phyloP scores from a whole-genome alignment of 2,888 invertebrate genomes.

The Philonicus albiceps region DNA sequence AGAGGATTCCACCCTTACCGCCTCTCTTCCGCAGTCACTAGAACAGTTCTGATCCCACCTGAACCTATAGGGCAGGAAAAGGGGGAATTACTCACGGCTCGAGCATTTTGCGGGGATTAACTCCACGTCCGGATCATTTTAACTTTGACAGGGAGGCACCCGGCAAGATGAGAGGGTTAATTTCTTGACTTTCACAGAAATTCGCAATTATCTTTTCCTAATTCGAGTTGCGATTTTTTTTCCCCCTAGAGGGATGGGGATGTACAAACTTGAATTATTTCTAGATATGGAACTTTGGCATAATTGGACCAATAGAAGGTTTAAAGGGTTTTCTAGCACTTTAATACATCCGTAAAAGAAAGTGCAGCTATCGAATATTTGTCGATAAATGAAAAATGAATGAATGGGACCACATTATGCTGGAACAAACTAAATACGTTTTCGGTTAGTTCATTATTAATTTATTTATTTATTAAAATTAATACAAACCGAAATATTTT shows the following conservation, averaged over 20 bases:
- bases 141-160: background rate
- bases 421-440: too few relatives aligned
- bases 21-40: background rate
- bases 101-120: background rate
- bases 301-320: background rate
- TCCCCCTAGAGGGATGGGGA: background rate
- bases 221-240: background rate
- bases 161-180: background rate
- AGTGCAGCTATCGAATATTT: too few relatives aligned
- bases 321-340: background rate
- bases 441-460: too few relatives aligned
- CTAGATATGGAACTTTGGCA: background rate
- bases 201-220: background rate
- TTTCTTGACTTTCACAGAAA: background rate
- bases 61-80: background rate
- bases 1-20: background rate
- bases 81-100: background rate
- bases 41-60: background rate
- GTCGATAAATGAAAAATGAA: too few relatives aligned
- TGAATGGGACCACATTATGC: too few relatives aligned
- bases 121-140: background rate
- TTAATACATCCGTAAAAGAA: background rate
- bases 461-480: too few relatives aligned
- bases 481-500: too few relatives aligned
- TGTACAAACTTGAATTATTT: background rate